A percentile compares a stretch with the other conserved stretches of the same genome.
Conservation (phyloP, 2,797 vertebrate genomes). For the Iguana delicatissima region DNA sequence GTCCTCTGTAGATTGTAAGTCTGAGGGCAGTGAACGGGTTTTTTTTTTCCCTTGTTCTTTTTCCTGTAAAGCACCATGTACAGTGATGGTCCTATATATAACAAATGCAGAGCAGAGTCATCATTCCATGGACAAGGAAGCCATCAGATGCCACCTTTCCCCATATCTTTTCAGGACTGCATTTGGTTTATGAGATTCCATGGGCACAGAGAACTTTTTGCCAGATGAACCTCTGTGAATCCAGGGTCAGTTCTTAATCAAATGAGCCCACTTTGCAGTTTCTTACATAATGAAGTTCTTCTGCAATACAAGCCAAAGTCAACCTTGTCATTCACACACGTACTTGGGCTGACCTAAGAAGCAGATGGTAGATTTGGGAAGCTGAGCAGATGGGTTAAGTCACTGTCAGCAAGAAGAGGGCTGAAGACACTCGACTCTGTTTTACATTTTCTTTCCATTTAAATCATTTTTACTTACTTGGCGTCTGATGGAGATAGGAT, state of each 20-base stretch:
- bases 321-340: background rate
- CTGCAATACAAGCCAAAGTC: background rate
- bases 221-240: background rate
- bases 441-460: background rate
- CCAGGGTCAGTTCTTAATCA: background rate
- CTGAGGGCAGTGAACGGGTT: too few species aligned
- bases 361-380: background rate
- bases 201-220: background rate
- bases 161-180: too few species aligned
- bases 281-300: background rate
- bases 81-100: too few species aligned
- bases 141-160: too few species aligned
- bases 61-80: too few species aligned
- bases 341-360: background rate
- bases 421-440: background rate
- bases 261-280: background rate
- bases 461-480: conserved; percentile 10
- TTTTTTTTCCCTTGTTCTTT: too few species aligned
- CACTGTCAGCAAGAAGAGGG: conserved; percentile 1
- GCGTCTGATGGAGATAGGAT: fast-evolving
- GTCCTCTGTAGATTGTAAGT: too few species aligned
- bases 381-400: conserved; percentile 31
- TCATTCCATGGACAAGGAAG: too few species aligned
- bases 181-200: too few species aligned
- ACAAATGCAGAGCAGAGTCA: too few species aligned